Conservation (phyloP, 2,113 vertebrate genomes). For the Sialia sialis region DNA sequence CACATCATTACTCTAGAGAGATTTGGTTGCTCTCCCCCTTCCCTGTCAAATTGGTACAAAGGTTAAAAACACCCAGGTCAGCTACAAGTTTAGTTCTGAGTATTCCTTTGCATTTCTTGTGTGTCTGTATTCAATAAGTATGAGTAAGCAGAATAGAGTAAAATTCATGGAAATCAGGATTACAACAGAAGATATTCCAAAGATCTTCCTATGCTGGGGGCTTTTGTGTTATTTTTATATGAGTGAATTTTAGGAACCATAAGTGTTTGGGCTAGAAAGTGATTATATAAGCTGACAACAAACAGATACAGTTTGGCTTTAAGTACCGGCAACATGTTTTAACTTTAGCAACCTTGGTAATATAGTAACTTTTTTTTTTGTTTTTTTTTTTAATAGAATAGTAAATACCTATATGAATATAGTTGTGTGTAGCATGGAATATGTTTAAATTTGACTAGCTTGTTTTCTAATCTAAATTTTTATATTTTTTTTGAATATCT, state of each 20-base stretch:
- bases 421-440: neutral
- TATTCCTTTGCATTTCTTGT: neutral
- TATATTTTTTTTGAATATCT: neutral
- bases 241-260: neutral
- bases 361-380: neutral
- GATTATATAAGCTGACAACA: neutral
- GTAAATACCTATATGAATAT: accelerated
- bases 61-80: neutral
- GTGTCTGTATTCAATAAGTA: neutral
- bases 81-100: neutral
- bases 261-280: neutral
- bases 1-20: neutral
- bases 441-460: neutral
- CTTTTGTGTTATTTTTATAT: neutral
- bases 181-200: neutral
- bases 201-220: neutral
- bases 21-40: neutral
- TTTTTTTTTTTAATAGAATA: neutral
- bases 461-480: neutral
- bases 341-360: neutral
- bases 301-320: neutral
- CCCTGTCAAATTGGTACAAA: neutral
- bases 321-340: neutral
- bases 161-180: neutral
- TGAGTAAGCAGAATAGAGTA: neutral